phyloP scores from a whole-genome alignment of 2,113 vertebrate genomes.

The Sphyrna mokarran region DNA sequence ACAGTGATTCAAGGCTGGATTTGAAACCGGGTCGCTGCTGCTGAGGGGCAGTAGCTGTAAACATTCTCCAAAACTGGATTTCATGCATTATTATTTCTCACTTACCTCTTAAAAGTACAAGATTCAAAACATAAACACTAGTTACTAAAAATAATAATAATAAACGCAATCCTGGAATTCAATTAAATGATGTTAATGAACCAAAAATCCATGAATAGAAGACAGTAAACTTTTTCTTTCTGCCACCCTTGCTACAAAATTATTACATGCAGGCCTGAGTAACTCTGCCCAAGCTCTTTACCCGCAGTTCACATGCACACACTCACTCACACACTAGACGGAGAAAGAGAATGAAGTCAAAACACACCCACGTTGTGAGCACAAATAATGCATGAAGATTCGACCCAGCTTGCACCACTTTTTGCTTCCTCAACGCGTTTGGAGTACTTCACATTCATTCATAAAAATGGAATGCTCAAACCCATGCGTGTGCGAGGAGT shows the following conservation, averaged over 20 bases:
- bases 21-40: too few species aligned
- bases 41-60: not conserved
- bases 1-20: too few species aligned
- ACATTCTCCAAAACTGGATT: not conserved
- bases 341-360: not conserved
- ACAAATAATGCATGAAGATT: not conserved
- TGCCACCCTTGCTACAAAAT: not conserved
- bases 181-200: not conserved
- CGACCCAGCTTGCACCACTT: not conserved
- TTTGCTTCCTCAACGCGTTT: not conserved
- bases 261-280: not conserved
- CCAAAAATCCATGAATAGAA: not conserved
- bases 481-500: not conserved
- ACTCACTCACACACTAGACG: not conserved
- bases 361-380: not conserved
- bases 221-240: not conserved
- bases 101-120: not conserved
- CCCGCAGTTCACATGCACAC: not conserved
- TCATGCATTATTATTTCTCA: not conserved
- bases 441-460: not conserved
- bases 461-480: not conserved
- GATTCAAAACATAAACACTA: not conserved
- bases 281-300: not conserved
- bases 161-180: not conserved
- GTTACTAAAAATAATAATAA: not conserved